Percentiles rank a stretch among this genome's conserved stretches.
phyloP scores from a whole-genome alignment of 2,888 invertebrate species.

The Drosophila yooni region DNA sequence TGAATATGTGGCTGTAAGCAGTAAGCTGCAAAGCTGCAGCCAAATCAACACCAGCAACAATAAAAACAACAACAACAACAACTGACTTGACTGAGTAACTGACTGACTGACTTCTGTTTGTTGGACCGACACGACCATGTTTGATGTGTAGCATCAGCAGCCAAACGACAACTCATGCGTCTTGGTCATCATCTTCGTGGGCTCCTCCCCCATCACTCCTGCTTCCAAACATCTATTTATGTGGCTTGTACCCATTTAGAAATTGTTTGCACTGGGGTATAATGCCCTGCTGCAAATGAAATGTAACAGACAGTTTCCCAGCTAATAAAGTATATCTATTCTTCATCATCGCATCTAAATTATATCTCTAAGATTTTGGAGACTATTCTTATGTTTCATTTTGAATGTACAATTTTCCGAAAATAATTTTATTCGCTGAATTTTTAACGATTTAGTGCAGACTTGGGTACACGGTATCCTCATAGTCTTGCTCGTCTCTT shows the following conservation, averaged over 20 bases:
- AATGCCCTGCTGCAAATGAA: neutral
- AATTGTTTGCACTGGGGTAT: neutral
- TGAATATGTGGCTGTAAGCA: slow-evolving; percentile 45
- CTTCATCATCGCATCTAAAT: neutral
- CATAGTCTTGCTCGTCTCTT: neutral
- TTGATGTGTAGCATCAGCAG: slow-evolving; percentile 76
- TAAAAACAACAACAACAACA: slow-evolving; percentile 50
- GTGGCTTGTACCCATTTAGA: slow-evolving; percentile 32
- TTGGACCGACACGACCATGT: slow-evolving; percentile 81
- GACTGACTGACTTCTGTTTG: slow-evolving; percentile 79
- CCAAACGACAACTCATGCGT: slow-evolving; percentile 64
- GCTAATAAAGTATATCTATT: neutral
- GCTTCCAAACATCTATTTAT: slow-evolving; percentile 18
- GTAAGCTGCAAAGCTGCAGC: slow-evolving; percentile 35
- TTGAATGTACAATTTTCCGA: neutral
- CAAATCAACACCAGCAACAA: slow-evolving; percentile 71
- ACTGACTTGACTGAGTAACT: slow-evolving; percentile 43
- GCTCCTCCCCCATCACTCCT: neutral
- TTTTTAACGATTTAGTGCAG: neutral
- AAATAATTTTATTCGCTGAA: neutral
- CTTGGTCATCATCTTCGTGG: slow-evolving; percentile 57
- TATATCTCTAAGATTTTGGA: neutral
- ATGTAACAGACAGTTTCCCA: neutral
- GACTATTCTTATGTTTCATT: neutral
- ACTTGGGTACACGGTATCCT: slow-evolving; percentile 1